Base-by-base conservation (phyloP, 2,888 invertebrate genomes). In the Zele albiditarsus region DNA sequence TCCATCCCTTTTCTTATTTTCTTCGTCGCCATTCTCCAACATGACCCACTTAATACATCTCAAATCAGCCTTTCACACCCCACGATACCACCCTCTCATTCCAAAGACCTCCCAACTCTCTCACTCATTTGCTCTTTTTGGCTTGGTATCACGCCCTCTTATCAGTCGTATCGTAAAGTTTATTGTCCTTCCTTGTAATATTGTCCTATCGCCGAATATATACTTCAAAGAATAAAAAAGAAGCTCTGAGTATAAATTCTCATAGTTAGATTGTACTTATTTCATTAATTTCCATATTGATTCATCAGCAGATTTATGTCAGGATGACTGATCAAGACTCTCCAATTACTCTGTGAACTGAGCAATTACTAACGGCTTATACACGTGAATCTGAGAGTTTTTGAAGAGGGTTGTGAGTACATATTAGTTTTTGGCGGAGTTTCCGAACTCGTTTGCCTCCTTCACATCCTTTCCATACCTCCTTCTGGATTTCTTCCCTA, bases 31-130 rank as follows among this genome's bases (percentile, higher is more conserved):
- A 20, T 31, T 33, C 28, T 68, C 14, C 23, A 63, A 16, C 71
- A 68, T 80, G 81, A 81, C 81, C 82, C 78, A 80, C 75, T 79
- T 82, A 81, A 81, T 82, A 79, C 77, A 74, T 71, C 76, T 79
- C 71, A 80, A 81, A 81, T 81, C 80, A 82, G 81, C 76, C 78
- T 71, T 74, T 73, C 70, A 68, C 77, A 70, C 68, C 63, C 58
- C 66, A 57, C 63, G 28, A 16, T n/a, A 49, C 20, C 66, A 49
- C 75, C 49, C 63, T 38, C 25, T 46, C 66, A 62, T 74, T 77
- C 74, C 62, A 42, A 20, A 46, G 60, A 57, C 23, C 4, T 31
- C 14, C 31, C n/a, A 57, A 63, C 46, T 23, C n/a, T 57, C 33
- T 60, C 53, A 23, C 33, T 46, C n/a, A 33, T 20, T 60, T 68